Percentiles rank a stretch among this genome's conserved stretches.
These are phyloP conservation scores for Phrynocephalus versicolor DNA, from an alignment of 2,113 vertebrate genomes.

Conservation along the genomic window DNA sequence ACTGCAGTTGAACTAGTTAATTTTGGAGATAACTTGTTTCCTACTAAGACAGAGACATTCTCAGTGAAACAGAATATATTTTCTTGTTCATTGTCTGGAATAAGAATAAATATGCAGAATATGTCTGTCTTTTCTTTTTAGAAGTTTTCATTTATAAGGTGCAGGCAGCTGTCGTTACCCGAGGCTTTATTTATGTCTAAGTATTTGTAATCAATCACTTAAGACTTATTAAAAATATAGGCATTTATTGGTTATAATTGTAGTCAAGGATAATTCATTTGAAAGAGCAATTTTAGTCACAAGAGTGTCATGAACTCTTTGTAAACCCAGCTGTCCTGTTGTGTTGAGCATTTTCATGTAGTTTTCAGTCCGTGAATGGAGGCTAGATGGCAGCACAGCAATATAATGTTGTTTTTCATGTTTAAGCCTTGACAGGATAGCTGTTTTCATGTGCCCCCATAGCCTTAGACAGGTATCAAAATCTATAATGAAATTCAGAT, in stretches of 20 bases:
- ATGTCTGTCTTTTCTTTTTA: background rate
- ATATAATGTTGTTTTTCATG: background rate
- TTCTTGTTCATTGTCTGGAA: background rate
- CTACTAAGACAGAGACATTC: background rate
- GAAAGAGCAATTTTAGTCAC: background rate
- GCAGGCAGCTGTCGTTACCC: background rate
- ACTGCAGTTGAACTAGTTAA: too few relatives aligned
- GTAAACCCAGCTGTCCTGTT: background rate
- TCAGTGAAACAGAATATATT: background rate
- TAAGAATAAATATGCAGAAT: background rate
- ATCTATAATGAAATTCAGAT: background rate
- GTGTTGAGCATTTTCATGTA: background rate
- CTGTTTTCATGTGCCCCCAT: background rate
- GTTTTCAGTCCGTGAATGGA: background rate
- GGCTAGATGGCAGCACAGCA: slow-evolving; percentile 59
- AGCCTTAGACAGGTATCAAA: background rate
- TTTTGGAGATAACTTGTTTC: too few relatives aligned
- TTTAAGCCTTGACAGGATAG: background rate
- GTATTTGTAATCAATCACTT: background rate
- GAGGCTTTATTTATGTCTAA: background rate
- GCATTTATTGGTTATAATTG: background rate
- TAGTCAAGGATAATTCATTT: background rate
- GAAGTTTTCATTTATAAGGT: background rate
- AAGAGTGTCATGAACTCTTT: background rate
- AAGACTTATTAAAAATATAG: background rate